These are phyloP conservation scores for Willisornis vidua DNA, from an alignment of 2,113 vertebrate genomes.

Conservation along the genomic window DNA sequence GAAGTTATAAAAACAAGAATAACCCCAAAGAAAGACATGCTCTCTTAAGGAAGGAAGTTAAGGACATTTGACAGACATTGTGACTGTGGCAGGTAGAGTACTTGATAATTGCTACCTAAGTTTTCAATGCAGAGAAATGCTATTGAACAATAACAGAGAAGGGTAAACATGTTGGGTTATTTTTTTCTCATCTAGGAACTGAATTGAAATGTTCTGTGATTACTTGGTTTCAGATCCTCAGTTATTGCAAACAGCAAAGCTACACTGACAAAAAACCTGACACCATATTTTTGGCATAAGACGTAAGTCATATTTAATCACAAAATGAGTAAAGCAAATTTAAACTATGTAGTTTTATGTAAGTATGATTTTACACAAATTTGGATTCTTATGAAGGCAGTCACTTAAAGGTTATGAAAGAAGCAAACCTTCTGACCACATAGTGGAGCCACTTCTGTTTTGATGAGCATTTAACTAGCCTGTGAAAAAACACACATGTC, in stretches of 20 bases:
- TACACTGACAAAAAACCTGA: background rate
- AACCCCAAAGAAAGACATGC: fast-evolving
- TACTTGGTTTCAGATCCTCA: background rate
- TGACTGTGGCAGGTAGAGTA: background rate
- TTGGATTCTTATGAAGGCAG: background rate
- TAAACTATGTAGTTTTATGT: background rate
- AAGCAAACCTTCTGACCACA: background rate
- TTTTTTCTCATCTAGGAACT: background rate
- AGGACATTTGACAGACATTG: background rate
- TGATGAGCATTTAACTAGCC: background rate
- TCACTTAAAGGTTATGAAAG: background rate
- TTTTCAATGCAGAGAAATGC: background rate
- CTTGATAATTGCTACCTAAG: background rate
- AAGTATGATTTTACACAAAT: background rate
- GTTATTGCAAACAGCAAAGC: background rate
- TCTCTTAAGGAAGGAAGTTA: background rate
- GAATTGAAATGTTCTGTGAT: background rate
- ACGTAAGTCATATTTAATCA: background rate
- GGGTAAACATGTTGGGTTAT: fast-evolving
- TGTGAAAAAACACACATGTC: background rate
- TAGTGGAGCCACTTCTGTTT: background rate
- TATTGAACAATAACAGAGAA: background rate
- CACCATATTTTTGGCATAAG: background rate
- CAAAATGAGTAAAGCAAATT: background rate
- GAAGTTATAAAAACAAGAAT: background rate